phyloP scores from a whole-genome alignment of 2,113 vertebrate species.

The Chamaetylas fuelleborni region DNA sequence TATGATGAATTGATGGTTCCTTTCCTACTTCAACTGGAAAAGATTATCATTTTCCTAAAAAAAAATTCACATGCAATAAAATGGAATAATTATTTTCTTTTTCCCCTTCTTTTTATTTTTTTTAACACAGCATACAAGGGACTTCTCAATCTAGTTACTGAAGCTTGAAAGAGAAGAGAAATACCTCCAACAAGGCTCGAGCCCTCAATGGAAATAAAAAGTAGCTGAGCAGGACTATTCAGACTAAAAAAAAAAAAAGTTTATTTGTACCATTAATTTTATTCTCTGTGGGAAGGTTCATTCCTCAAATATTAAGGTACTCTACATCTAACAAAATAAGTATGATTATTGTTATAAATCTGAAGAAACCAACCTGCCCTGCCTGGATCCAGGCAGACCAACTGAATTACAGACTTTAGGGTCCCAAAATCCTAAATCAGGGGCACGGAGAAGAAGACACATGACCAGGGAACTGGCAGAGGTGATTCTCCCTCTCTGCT shows the following conservation, averaged over 20 bases:
- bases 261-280: neutral
- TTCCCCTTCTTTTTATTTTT: fast-evolving
- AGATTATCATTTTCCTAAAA: neutral
- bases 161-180: neutral
- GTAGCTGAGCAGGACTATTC: neutral
- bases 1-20: neutral
- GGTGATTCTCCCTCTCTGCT: neutral
- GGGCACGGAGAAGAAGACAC: neutral
- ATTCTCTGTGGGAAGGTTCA: neutral
- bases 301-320: neutral
- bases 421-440: neutral
- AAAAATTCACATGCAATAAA: neutral
- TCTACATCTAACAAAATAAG: neutral
- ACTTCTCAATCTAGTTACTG: neutral
- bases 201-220: neutral
- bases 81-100: neutral
- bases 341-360: fast-evolving
- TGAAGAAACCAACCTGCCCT: neutral
- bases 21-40: neutral
- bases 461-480: fast-evolving
- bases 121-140: neutral
- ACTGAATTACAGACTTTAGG: neutral
- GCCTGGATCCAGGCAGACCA: neutral
- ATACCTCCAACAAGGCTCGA: fast-evolving
- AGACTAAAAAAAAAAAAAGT: fast-evolving